These are phyloP conservation scores for Alligator sinensis DNA, from an alignment of 2,113 vertebrate species.

Conservation along the genomic window DNA sequence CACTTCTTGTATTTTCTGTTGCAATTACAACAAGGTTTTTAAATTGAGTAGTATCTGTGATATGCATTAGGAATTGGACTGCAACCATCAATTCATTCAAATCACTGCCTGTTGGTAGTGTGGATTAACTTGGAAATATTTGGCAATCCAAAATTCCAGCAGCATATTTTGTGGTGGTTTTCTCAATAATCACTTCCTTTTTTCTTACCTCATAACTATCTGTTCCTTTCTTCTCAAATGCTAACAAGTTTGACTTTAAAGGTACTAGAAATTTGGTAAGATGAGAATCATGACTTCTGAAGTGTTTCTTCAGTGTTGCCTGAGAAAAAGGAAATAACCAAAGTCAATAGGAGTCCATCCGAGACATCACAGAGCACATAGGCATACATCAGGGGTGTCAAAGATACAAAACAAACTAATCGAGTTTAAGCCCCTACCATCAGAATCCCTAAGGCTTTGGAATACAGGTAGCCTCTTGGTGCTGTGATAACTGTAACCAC, in stretches of 20 bases:
- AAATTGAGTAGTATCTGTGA: neutral
- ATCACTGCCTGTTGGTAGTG: neutral
- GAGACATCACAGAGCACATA: neutral
- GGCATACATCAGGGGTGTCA: neutral
- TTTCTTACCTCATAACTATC: conserved; percentile 47
- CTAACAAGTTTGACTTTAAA: conserved; percentile 57
- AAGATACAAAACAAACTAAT: neutral
- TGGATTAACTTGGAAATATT: neutral
- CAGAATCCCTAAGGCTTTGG: neutral
- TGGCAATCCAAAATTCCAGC: neutral
- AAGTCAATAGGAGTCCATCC: neutral
- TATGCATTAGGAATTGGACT: neutral
- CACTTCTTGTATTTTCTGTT: neutral
- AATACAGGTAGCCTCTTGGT: neutral
- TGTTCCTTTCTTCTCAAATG: conserved; percentile 41
- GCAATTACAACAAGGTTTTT: neutral
- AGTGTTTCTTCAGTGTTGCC: conserved; percentile 59
- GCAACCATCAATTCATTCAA: neutral
- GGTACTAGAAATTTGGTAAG: conserved; percentile 47
- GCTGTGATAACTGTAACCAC: neutral
- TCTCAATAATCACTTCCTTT: neutral
- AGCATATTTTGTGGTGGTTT: neutral
- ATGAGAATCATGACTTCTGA: conserved; percentile 41
- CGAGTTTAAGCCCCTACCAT: neutral
- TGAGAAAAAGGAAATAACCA: conserved; percentile 38